Evolutionary conservation across 2,888 invertebrate genomes (phyloP), one percentile per base, ranked within the genome.

Genomic region (Pocota personata): DNA sequence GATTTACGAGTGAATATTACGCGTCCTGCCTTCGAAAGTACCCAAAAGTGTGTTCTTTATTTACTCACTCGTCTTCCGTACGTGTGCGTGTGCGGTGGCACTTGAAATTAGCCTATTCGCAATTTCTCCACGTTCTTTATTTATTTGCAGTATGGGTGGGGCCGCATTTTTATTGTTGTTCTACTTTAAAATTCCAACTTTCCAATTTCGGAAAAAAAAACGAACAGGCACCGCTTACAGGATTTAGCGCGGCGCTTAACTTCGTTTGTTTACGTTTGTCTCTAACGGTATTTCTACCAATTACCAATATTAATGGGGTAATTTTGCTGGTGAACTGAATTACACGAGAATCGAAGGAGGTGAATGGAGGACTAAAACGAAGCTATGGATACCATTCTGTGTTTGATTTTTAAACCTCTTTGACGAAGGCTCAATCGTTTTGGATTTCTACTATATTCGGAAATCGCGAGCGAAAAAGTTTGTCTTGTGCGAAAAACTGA

Each of bases 271-370:
- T 73, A 62, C 73, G 64, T 55, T 75, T 55, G 55, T 75, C 58
- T 66, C 57, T 46, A 48, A 57, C 57, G 35, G 46, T 48, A 37
- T 43, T 66, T 75, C 24, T 37, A 37, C 19, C 76, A 76, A 66
- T 66, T 76, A 76, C 76, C 66, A 37, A 76, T 66, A 66, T 75
- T 76, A 76, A 76, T 76, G 46, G 76, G n/a, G 73, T 62, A 43
- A 62, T 73, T 73, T 37, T 40, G 40, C 16, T 40, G 16, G 37
- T 60, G 60, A 72, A 62, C n/a, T 50, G 30, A 62, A 50, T 21
- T 21, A 66, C 35, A 66, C n/a, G 50, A 14, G 24, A 35, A 35
- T 48, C 3, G 6, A 12, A 30, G 14, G 5, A 19, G 19, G 32
- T 4, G 4, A 14, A n/a, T n/a, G 19, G 32, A 50, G 6, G 12